Conservation (phyloP, 2,113 vertebrate genomes). For the Proterorhinus semilunaris region DNA sequence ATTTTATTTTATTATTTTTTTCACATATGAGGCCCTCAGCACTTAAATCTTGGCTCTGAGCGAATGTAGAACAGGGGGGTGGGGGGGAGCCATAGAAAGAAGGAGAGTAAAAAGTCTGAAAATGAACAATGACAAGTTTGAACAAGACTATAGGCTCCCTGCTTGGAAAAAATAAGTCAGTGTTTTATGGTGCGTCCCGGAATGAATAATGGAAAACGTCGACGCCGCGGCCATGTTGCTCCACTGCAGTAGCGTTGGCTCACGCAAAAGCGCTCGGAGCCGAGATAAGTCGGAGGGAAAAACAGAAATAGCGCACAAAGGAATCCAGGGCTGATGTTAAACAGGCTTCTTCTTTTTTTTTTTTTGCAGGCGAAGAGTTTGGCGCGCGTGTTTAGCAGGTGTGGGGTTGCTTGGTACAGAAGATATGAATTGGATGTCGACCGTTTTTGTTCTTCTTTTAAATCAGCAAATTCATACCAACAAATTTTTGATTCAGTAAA, state of each 20-base stretch:
- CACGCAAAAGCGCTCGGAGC: slow-evolving; percentile 11
- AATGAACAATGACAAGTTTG: neutral
- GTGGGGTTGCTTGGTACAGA: neutral
- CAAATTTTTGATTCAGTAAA: too few relatives aligned
- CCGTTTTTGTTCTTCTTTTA: too few relatives aligned
- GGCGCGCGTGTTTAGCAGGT: neutral
- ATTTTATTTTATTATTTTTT: neutral
- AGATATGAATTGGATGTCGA: too few relatives aligned
- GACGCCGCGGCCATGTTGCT: neutral
- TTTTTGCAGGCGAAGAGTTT: neutral
- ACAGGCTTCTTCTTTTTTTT: slow-evolving; percentile 1
- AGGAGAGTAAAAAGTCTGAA: neutral
- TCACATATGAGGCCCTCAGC: neutral
- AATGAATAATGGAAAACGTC: slow-evolving; percentile 1
- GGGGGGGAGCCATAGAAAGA: too few relatives aligned
- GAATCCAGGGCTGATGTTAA: slow-evolving; percentile 18
- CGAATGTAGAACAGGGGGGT: neutral
- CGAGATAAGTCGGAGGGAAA: slow-evolving; percentile 15
- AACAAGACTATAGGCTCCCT: neutral
- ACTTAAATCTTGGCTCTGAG: slow-evolving; percentile 11
- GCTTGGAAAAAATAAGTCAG: neutral
- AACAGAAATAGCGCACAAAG: slow-evolving; percentile 19
- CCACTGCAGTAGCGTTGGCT: slow-evolving; percentile 3
- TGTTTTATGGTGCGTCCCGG: slow-evolving; percentile 7
- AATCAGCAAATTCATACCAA: too few relatives aligned